These are phyloP conservation scores for Hystrix brachyura DNA, from an alignment of 2,113 vertebrate species.

Conservation along the genomic window DNA sequence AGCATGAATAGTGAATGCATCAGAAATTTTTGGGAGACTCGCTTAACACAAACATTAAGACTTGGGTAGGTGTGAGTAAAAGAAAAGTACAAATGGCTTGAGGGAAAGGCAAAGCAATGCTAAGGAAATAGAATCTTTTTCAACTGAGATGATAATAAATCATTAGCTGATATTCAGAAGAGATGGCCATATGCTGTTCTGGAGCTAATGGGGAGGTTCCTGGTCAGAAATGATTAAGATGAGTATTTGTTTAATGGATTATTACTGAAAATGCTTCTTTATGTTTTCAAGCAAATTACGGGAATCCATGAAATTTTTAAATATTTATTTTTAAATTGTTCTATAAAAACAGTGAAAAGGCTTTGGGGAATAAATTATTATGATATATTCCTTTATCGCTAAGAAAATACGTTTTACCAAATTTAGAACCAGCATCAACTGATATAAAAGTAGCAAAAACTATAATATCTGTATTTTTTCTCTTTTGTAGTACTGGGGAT, in stretches of 20 bases:
- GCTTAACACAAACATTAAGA: not conserved
- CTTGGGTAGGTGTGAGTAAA: not conserved
- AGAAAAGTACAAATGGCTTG: not conserved
- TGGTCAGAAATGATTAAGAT: not conserved
- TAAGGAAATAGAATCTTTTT: constrained; percentile 7
- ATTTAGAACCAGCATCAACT: constrained; percentile 1
- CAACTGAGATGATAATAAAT: accelerated
- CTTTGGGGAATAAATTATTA: constrained; percentile 67
- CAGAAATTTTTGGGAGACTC: not conserved
- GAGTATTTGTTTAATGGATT: not conserved
- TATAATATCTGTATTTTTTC: not conserved
- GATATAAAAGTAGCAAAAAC: not conserved
- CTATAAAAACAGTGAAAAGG: constrained; percentile 70
- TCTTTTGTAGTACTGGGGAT: not conserved
- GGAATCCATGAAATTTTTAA: constrained; percentile 46
- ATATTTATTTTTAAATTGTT: constrained; percentile 64
- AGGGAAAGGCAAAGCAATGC: accelerated
- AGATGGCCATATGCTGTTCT: not conserved
- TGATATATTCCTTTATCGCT: constrained; percentile 56
- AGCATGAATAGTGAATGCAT: not conserved
- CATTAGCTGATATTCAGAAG: not conserved
- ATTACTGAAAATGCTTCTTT: constrained; percentile 53
- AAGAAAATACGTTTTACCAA: constrained; percentile 63
- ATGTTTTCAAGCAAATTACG: constrained; percentile 39
- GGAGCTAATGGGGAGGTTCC: not conserved